Conservation (phyloP, 2,797 vertebrate species). For the Adrianichthys oophorus region DNA sequence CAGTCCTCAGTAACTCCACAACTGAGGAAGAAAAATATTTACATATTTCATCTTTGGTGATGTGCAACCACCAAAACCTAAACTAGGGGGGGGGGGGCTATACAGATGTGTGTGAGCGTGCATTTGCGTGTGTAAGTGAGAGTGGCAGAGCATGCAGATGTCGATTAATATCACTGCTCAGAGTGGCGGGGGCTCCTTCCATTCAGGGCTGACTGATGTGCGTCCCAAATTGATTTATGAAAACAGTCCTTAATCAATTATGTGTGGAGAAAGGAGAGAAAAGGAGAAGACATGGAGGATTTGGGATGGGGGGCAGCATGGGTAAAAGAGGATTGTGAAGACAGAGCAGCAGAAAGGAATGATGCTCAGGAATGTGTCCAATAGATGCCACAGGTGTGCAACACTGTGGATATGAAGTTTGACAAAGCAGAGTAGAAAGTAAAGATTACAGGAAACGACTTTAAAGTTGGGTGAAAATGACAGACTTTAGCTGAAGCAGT, state of each 20-base stretch:
- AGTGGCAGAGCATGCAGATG: constrained; percentile 74
- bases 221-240: constrained; percentile 99
- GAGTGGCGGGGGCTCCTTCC: constrained; percentile 69
- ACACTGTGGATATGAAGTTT: constrained; percentile 40
- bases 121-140: constrained; percentile 57
- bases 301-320: constrained; percentile 28
- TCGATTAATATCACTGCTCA: constrained; percentile 68
- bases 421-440: constrained; percentile 21
- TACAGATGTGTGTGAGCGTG: constrained; percentile 38
- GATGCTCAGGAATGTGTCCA: constrained; percentile 63
- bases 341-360: constrained; percentile 43
- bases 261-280: constrained; percentile 87
- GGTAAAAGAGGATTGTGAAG: constrained; percentile 48
- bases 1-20: constrained; percentile 36
- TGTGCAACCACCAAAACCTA: constrained; percentile 42
- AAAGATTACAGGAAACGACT: too few relatives aligned
- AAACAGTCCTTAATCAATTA: constrained; percentile 97
- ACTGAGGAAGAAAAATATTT: constrained; percentile 40
- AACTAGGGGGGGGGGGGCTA: constrained; percentile 51
- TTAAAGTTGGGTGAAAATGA: too few relatives aligned
- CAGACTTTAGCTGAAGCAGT: constrained; percentile 8
- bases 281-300: constrained; percentile 58
- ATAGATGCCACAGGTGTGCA: constrained; percentile 64
- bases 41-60: constrained; percentile 62
- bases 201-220: constrained; percentile 99